A percentile compares a stretch with the other conserved stretches of the same genome.
These are phyloP conservation scores for Epirrhoe alternata DNA, from an alignment of 2,888 invertebrate species.

Conservation along the genomic window DNA sequence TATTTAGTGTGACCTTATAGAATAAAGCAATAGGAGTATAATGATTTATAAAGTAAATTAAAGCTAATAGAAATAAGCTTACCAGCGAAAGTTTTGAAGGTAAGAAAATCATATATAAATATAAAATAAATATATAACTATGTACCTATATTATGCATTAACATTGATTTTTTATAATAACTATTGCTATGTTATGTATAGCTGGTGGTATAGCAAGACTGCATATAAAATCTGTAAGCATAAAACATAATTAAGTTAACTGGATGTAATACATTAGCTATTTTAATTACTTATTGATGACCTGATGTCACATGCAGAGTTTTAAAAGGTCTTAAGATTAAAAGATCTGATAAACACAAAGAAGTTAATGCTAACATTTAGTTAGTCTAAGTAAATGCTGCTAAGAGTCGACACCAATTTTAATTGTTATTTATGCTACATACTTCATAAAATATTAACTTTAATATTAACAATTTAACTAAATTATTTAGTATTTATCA, in stretches of 20 bases:
- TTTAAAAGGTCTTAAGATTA: neutral
- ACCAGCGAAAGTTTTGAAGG: constrained; percentile 46
- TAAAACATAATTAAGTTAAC: constrained; percentile 26
- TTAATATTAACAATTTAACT: constrained; percentile 32
- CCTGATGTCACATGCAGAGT: constrained; percentile 6
- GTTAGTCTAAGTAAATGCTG: constrained; percentile 16
- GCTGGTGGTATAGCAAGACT: constrained; percentile 52
- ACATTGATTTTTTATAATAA: constrained; percentile 38
- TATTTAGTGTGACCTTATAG: constrained; percentile 59
- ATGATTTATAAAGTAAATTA: constrained; percentile 51
- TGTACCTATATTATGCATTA: constrained; percentile 36
- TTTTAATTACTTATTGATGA: constrained; percentile 16
- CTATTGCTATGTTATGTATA: constrained; percentile 51
- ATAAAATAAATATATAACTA: constrained; percentile 41
- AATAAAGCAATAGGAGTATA: constrained; percentile 53
- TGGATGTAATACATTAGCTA: constrained; percentile 29
- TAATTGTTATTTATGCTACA: constrained; percentile 23
- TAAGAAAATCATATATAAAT: constrained; percentile 12
- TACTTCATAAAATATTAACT: constrained; percentile 35
- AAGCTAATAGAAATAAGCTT: constrained; percentile 55
- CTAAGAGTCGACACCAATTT: constrained; percentile 29
- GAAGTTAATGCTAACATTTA: neutral
- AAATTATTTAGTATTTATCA: constrained; percentile 32
- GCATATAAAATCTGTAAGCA: constrained; percentile 41
- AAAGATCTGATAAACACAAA: neutral